A percentile compares a stretch with the other conserved stretches of the same genome.
Conservation (phyloP, 2,888 invertebrate species). For the Agriotes lineatus region DNA sequence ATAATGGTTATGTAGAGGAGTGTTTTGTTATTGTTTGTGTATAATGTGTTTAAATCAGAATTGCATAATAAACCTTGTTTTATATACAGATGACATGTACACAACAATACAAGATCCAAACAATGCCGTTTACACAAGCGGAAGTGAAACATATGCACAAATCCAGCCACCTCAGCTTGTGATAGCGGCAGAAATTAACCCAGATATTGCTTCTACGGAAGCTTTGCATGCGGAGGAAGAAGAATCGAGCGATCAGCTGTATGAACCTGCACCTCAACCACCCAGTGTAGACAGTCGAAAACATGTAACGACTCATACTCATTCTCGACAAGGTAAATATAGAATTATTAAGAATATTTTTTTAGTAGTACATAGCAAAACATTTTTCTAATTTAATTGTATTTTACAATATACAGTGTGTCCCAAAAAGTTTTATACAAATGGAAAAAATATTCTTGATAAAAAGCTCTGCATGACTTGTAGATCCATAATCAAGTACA, state of each 20-base stretch:
- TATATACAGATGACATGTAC: constrained; percentile 83
- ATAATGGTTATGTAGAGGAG: too few species aligned
- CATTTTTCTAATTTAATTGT: too few species aligned
- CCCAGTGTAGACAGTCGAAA: constrained; percentile 75
- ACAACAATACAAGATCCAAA: constrained; percentile 88
- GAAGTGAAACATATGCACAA: constrained; percentile 90
- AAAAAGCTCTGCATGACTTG: too few species aligned
- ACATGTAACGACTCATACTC: constrained; percentile 69
- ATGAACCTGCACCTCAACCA: constrained; percentile 68
- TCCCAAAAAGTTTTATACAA: too few species aligned
- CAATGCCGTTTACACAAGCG: constrained; percentile 77
- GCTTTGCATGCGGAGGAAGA: constrained; percentile 58
- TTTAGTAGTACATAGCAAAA: too few species aligned
- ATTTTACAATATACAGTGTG: too few species aligned
- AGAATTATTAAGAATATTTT: too few species aligned
- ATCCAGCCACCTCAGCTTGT: constrained; percentile 72
- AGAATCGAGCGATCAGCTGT: constrained; percentile 54
- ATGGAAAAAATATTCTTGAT: too few species aligned
- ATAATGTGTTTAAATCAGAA: too few species aligned
- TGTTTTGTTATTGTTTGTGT: too few species aligned
- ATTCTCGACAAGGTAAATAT: constrained; percentile 73
- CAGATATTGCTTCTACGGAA: constrained; percentile 31
- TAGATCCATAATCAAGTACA: too few species aligned
- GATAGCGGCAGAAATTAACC: constrained; percentile 62
- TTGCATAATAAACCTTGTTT: too few species aligned